A percentile compares a stretch with the other conserved stretches of the same genome.
These are phyloP conservation scores for Lagodon rhomboides DNA, from an alignment of 2,797 vertebrate genomes.

Conservation along the genomic window DNA sequence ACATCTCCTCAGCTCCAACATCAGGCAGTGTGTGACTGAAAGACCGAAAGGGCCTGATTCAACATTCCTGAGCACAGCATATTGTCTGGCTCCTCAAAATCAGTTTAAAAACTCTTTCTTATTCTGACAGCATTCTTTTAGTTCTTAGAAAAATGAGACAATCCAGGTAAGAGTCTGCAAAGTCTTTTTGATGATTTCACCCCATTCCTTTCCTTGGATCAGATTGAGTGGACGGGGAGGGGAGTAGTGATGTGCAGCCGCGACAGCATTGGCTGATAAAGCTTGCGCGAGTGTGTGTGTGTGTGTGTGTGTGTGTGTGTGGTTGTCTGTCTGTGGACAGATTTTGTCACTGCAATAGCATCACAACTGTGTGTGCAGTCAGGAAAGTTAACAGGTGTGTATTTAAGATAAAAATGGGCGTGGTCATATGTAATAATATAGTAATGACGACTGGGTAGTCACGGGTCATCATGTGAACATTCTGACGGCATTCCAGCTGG, in stretches of 20 bases:
- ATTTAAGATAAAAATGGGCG: no score
- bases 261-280: no score
- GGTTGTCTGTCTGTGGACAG: no score
- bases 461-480: no score
- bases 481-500: no score
- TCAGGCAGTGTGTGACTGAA: background rate
- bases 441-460: no score
- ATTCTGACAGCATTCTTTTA: background rate
- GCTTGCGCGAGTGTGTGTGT: no score
- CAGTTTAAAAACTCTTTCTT: background rate
- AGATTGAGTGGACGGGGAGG: background rate
- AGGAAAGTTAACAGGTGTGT: no score
- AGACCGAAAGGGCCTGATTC: background rate
- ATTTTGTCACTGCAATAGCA: no score
- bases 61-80: constrained; percentile 1
- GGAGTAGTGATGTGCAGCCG: background rate
- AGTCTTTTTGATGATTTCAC: background rate
- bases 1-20: background rate
- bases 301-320: no score
- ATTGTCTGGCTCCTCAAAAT: background rate
- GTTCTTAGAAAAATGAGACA: background rate
- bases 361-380: no score
- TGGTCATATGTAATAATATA: no score
- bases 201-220: background rate
- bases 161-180: background rate